These are phyloP conservation scores for Glandiceps talaboti DNA, from an alignment of 53 echinoderm and acorn worm species.

Conservation along the genomic window DNA sequence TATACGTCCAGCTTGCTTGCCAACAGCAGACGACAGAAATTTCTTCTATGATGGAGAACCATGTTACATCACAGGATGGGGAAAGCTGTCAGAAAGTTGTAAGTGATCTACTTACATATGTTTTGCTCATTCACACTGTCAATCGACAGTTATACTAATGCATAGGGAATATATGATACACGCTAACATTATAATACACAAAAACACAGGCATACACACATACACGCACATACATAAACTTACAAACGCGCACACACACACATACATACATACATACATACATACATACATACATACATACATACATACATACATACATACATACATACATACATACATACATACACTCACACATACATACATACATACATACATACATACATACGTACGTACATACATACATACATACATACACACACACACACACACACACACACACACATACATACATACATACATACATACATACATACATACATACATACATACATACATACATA, in stretches of 20 bases:
- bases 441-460: background rate
- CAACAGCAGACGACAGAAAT: background rate
- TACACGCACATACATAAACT: background rate
- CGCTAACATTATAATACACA: background rate
- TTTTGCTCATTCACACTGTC: too few relatives aligned
- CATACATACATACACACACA: background rate
- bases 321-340: background rate
- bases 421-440: slow-evolving; percentile 1
- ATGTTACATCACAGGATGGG: background rate
- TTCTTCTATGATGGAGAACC: background rate
- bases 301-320: background rate
- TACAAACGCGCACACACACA: background rate
- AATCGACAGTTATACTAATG: too few relatives aligned
- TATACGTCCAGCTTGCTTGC: background rate
- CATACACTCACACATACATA: background rate
- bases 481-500: background rate
- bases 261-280: background rate
- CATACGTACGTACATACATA: background rate
- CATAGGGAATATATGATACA: too few relatives aligned
- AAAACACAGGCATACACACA: background rate
- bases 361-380: background rate
- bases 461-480: background rate
- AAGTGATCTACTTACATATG: too few relatives aligned
- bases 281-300: background rate
- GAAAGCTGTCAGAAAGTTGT: background rate